Percentiles rank a stretch among this genome's conserved stretches.
phyloP scores from a whole-genome alignment of 92 coral and sea anemone genomes.

The Metridium senile region DNA sequence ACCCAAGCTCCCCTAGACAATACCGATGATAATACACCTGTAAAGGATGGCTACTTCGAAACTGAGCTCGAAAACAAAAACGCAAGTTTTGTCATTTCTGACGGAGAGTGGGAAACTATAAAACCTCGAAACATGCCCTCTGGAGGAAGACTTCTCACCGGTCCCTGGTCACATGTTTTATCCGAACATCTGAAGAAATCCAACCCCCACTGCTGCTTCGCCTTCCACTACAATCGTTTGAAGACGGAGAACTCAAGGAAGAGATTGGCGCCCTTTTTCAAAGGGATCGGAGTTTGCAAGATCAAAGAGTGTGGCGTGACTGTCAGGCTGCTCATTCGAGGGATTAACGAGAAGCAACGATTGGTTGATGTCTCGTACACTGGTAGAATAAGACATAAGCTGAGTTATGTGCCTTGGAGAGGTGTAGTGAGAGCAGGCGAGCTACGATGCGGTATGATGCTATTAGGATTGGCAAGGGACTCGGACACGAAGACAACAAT shows the following conservation, averaged over 20 bases:
- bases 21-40: neutral
- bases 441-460: slow-evolving; percentile 16
- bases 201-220: slow-evolving; percentile 37
- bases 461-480: slow-evolving; percentile 11
- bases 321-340: slow-evolving; percentile 21
- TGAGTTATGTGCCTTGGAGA: slow-evolving; percentile 6
- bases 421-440: neutral
- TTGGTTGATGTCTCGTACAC: slow-evolving; percentile 28
- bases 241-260: slow-evolving; percentile 33
- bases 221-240: slow-evolving; percentile 38
- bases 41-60: slow-evolving; percentile 22
- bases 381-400: slow-evolving; percentile 17
- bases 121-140: slow-evolving; percentile 38
- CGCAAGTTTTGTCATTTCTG: slow-evolving; percentile 20
- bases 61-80: slow-evolving; percentile 22
- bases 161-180: slow-evolving; percentile 32
- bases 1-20: neutral
- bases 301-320: slow-evolving; percentile 33
- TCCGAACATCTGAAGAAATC: slow-evolving; percentile 18
- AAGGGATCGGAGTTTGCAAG: slow-evolving; percentile 25
- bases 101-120: slow-evolving; percentile 28
- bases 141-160: slow-evolving; percentile 36
- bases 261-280: slow-evolving; percentile 31
- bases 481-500: neutral
- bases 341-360: slow-evolving; percentile 22